These are phyloP conservation scores for Cephalotes varians DNA, from an alignment of 2,888 invertebrate species.

Conservation along the genomic window DNA sequence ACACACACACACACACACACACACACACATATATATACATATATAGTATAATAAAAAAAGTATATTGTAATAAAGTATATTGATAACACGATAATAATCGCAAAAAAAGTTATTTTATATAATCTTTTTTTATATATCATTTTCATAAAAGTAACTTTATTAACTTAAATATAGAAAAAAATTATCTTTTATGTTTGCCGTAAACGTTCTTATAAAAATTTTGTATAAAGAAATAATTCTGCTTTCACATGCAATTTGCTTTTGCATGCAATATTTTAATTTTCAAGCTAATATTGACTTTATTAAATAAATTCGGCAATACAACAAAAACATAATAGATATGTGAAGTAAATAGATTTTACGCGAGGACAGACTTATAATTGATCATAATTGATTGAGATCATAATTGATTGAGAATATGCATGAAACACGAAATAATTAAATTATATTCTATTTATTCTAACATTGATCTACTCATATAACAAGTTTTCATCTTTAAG, in stretches of 20 bases:
- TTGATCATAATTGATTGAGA: neutral
- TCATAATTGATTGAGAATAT: neutral
- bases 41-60: too few relatives aligned
- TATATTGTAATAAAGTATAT: too few relatives aligned
- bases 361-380: neutral
- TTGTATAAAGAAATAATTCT: neutral
- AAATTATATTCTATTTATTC: neutral
- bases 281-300: constrained; percentile 8
- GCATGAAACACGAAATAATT: neutral
- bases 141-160: neutral
- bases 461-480: neutral
- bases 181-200: neutral
- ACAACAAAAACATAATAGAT: neutral
- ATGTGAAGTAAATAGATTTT: neutral
- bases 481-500: constrained; percentile 18
- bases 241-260: neutral
- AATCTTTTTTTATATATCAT: neutral
- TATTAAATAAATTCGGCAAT: neutral
- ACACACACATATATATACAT: too few relatives aligned
- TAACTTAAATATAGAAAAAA: neutral
- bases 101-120: neutral
- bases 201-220: neutral
- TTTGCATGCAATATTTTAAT: neutral
- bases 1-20: too few relatives aligned
- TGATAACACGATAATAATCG: neutral